A percentile compares a stretch with the other conserved stretches of the same genome.
Evolutionary conservation across 1,140 invertebrate genomes (phyloP).

Genomic region (Sycophaga agraensis): DNA sequence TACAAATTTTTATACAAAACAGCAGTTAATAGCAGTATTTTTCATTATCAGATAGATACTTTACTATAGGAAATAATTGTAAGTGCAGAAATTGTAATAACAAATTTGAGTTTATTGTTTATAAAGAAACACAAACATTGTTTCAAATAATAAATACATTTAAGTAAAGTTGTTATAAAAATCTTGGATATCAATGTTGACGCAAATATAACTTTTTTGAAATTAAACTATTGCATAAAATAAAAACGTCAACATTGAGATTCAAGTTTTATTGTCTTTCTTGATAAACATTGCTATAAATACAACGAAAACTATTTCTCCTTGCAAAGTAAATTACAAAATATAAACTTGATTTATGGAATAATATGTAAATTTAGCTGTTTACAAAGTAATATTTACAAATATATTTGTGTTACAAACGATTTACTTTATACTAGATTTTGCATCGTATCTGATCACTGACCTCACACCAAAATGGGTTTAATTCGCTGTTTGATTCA

Average conservation of each 20-base stretch:
- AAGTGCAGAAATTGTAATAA: conserved; percentile 18
- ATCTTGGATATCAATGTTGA: conserved; percentile 15
- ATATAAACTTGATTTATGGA: conserved; percentile 25
- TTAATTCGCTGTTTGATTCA: too few species aligned
- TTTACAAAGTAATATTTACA: conserved; percentile 31
- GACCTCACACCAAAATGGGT: conserved; percentile 1
- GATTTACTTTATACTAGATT: conserved; percentile 21
- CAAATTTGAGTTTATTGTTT: conserved; percentile 21
- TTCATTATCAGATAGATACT: conserved; percentile 19
- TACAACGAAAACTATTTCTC: conserved; percentile 18
- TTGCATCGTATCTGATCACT: conserved; percentile 24
- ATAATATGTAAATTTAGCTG: conserved; percentile 22
- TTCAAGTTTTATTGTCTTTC: conserved; percentile 16
- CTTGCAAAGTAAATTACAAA: conserved; percentile 28
- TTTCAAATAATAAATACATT: conserved; percentile 18
- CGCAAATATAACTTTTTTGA: conserved; percentile 4
- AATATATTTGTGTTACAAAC: conserved; percentile 22
- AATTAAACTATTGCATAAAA: conserved; percentile 13
- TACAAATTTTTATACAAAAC: conserved; percentile 31
- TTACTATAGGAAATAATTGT: conserved; percentile 12
- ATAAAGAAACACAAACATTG: conserved; percentile 5
- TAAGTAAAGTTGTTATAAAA: conserved; percentile 10
- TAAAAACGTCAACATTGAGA: conserved; percentile 11
- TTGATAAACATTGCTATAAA: conserved; percentile 19
- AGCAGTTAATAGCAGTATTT: conserved; percentile 23